These are phyloP conservation scores for Isaurus tuberculatus DNA, from an alignment of 92 coral and sea anemone species.

Conservation along the genomic window DNA sequence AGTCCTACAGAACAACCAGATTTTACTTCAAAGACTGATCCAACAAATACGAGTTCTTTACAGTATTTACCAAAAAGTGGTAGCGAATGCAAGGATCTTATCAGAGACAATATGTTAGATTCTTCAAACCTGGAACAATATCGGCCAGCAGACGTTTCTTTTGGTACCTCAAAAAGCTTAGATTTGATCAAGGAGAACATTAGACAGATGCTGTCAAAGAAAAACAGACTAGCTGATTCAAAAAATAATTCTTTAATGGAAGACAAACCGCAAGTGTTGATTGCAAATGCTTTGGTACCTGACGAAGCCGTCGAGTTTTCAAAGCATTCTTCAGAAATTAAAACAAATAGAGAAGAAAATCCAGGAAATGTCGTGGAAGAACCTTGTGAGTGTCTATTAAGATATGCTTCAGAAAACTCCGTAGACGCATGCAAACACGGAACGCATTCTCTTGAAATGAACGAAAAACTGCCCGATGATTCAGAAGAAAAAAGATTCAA, in stretches of 20 bases:
- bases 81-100: not conserved
- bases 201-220: not conserved
- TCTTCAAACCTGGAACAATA: not conserved
- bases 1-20: not conserved
- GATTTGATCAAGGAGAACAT: not conserved
- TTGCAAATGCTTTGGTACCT: not conserved
- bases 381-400: not conserved
- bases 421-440: not conserved
- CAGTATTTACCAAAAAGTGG: not conserved
- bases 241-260: not conserved
- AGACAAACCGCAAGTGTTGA: not conserved
- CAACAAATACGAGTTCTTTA: not conserved
- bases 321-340: not conserved
- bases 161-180: not conserved
- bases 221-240: not conserved
- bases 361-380: not conserved
- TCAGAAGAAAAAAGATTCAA: conserved; percentile 28
- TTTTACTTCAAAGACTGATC: not conserved
- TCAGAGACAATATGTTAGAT: not conserved
- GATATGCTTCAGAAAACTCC: not conserved
- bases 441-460: not conserved
- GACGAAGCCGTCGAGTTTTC: not conserved
- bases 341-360: not conserved
- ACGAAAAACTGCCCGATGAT: not conserved
- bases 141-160: not conserved